Percentiles rank a stretch among this genome's conserved stretches.
Evolutionary conservation across 2,113 vertebrate species (phyloP).

Genomic region (Pterocles burchelli): DNA sequence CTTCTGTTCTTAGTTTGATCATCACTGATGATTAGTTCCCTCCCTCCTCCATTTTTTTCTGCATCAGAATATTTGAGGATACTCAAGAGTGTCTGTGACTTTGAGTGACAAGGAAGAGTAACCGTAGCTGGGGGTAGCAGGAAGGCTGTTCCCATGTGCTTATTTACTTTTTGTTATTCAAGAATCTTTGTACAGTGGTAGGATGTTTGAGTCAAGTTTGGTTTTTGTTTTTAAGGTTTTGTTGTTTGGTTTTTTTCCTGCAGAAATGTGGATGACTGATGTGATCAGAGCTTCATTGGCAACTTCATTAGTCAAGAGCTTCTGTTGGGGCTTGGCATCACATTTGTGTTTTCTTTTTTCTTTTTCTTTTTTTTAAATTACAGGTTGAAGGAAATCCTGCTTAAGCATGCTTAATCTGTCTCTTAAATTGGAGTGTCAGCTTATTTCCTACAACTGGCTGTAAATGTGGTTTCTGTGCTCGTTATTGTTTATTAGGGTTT

Average conservation of each 20-base stretch:
- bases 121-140: background rate
- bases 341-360: constrained; percentile 39
- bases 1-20: background rate
- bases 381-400: constrained; percentile 52
- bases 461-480: background rate
- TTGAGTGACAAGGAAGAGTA: background rate
- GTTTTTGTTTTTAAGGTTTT: background rate
- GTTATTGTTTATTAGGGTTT: background rate
- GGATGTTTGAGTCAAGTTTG: constrained; percentile 2
- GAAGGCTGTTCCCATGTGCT: background rate
- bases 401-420: constrained; percentile 27
- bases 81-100: background rate
- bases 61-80: background rate
- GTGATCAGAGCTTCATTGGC: constrained; percentile 18
- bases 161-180: background rate
- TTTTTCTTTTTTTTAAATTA: constrained; percentile 37
- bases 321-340: constrained; percentile 32
- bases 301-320: constrained; percentile 53
- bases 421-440: background rate
- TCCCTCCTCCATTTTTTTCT: background rate
- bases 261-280: background rate
- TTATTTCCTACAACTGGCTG: background rate
- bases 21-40: background rate
- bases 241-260: background rate
- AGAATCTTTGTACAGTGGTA: background rate